Evolutionary conservation across 30 jellyfish, hydroid and myxozoan species (phyloP), one percentile per base, ranked within the genome.

Genomic region (Rhopilema esculentum): DNA sequence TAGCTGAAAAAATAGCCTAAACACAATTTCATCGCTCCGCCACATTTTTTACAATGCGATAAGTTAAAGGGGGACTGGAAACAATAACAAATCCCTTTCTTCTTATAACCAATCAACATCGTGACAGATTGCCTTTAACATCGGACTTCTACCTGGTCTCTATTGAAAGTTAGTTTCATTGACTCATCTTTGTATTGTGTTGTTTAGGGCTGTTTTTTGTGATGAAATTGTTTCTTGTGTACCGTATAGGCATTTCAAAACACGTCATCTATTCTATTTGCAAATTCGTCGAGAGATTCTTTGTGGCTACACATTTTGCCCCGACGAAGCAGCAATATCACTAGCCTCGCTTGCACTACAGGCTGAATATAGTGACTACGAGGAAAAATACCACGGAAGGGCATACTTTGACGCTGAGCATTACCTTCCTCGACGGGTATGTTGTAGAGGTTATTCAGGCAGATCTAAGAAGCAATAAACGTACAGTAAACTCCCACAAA

Each of bases 281-380:
- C 97, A 93, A 75, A 29, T 93, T 12, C 94, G 98, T 30, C 75
- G 90, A 33, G 95, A 87, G 73, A 31, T 93, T 32, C 76, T 93
- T 0, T 51, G 89, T 61, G 94, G 97, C 0, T 84, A 87, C 74
- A 72, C 75, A 1, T 93, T 72, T 22, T 87, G 98, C 74, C 92
- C 85, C 51, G 97, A 93, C 78, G 98, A 93, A 29, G 84, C 86
- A 0, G 91, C 93, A 9, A 27, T 83, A 1, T 22, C 77, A 9
- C 52, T 93, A 84, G 92, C 92, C 61, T 72, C 95, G 12, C 82
- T 88, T 33, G 98, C 98, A 40, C 92, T 93, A 25, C 98, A 93
- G 70, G 98, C 98, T 29, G 98, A 93, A 67, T 93, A 66, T 79
- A 87, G 93, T 0, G 93, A 86, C 21, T 87, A 75, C 74, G 77